Percentiles rank a stretch among this genome's conserved stretches.
phyloP scores from a whole-genome alignment of 2,113 vertebrate species.

The Donacobius atricapilla region DNA sequence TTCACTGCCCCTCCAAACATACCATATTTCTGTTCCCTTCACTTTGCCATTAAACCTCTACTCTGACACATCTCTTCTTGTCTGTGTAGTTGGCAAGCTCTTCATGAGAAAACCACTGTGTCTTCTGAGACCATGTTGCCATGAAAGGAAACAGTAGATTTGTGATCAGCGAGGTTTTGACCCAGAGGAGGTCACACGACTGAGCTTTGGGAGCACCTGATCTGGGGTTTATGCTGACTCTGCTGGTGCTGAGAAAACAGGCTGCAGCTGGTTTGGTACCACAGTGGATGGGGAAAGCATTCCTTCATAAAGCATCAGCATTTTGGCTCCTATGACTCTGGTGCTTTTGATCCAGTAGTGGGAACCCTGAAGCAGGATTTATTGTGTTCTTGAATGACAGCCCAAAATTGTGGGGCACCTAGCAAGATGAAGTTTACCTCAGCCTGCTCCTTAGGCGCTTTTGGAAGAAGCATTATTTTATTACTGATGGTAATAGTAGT shows the following conservation, averaged over 20 bases:
- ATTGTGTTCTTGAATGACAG: not conserved
- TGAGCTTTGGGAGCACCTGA: not conserved
- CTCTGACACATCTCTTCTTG: not conserved
- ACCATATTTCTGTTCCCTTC: not conserved
- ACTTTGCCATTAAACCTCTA: not conserved
- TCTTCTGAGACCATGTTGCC: not conserved
- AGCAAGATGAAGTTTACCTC: not conserved
- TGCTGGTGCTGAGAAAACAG: not conserved
- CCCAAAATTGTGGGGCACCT: not conserved
- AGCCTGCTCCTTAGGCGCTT: slow-evolving; percentile 16
- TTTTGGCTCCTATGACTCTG: not conserved
- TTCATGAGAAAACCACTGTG: not conserved
- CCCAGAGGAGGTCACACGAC: not conserved
- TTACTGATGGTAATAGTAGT: slow-evolving; percentile 2
- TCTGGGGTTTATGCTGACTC: not conserved
- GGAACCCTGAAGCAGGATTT: slow-evolving; percentile 35
- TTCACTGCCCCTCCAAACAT: not conserved
- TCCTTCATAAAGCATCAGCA: not conserved
- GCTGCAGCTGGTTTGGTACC: not conserved
- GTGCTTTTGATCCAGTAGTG: slow-evolving; percentile 31
- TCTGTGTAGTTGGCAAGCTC: not conserved
- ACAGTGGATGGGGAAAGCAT: not conserved
- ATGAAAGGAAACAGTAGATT: not conserved
- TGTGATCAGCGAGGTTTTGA: not conserved
- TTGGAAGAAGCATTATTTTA: not conserved